Evolutionary conservation across 2,113 vertebrate genomes (phyloP), one percentile per base, ranked within the genome.

Genomic region (Dunckerocampus dactyliophorus): DNA sequence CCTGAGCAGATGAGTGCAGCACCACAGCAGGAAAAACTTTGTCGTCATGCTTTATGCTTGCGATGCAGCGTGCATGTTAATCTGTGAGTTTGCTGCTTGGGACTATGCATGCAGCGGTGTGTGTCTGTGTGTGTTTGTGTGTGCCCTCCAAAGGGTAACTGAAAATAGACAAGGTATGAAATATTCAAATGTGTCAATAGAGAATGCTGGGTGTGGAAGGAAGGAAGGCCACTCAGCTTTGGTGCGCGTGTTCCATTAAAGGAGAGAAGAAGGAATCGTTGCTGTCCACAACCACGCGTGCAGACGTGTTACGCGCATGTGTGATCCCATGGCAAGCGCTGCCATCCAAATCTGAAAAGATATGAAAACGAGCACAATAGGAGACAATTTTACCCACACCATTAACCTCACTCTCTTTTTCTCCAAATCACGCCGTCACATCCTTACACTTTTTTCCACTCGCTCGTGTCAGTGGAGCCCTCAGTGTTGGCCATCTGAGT

Each of bases 131-230:
- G 37, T 43, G 47, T 69, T 37, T 37, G 47, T 60, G 39, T 3
- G 47, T 11, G 47, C 31, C 31, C 52, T 54, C 72, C 31, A 49
- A 13, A 48, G 47, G 50, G 5, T 22, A 37, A 63, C 71, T 73
- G 65, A 65, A 74, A 75, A 79, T 72, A 77, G 68, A 58, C 53
- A 46, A 17, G 39, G 63, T 45, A 80, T 81, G 54, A 79, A 87
- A 87, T 75, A 85, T 85, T 82, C 51, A 83, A 74, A 69, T 39
- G 39, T 74, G 75, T 77, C 71, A 69, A 80, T 77, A 58, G 69
- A 65, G 58, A 69, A 63, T 4, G 20, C 39, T 54, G 52, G 62
- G 48, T 28, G 48, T 22, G 17, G 67, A 50, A 5, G 9, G 52
- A 64, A 71, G 42, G 70, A 77, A 75, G 75, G 47, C 21, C 70